Evolutionary conservation across 2,113 vertebrate species (phyloP).

Genomic region (Bubo scandiacus): DNA sequence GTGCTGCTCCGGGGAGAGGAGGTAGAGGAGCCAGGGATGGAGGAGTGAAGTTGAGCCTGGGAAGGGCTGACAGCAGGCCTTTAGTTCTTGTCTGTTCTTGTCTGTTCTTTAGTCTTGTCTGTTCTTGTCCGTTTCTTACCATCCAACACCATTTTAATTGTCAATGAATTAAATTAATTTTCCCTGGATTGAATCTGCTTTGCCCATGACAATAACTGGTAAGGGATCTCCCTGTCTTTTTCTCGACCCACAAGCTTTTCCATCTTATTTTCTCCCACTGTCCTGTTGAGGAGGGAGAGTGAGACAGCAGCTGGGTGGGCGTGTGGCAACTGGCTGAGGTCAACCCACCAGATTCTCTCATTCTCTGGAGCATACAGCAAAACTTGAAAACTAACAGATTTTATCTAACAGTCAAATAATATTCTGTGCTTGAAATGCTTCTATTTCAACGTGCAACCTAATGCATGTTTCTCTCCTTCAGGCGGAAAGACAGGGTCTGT

Average conservation of each 20-base stretch:
- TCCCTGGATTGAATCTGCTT: fast-evolving
- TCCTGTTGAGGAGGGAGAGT: neutral
- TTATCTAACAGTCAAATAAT: neutral
- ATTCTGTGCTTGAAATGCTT: neutral
- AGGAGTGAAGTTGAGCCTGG: neutral
- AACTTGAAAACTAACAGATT: neutral
- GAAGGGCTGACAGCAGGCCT: fast-evolving
- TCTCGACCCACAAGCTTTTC: fast-evolving
- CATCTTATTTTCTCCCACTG: neutral
- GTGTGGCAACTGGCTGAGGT: neutral
- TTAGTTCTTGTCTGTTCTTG: neutral
- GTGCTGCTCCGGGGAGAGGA: fast-evolving
- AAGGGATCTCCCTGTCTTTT: neutral
- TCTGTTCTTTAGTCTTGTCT: neutral
- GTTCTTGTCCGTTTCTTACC: neutral
- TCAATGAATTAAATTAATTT: neutral
- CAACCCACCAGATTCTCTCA: neutral
- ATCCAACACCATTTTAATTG: neutral
- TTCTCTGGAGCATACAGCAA: neutral
- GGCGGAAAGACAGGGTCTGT: neutral
- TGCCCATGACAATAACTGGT: neutral
- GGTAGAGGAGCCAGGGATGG: fast-evolving
- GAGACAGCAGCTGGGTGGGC: neutral
- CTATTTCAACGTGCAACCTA: neutral
- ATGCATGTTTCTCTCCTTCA: neutral